These are phyloP conservation scores for Erynnis tages DNA, from an alignment of 2,888 invertebrate genomes.

Conservation along the genomic window DNA sequence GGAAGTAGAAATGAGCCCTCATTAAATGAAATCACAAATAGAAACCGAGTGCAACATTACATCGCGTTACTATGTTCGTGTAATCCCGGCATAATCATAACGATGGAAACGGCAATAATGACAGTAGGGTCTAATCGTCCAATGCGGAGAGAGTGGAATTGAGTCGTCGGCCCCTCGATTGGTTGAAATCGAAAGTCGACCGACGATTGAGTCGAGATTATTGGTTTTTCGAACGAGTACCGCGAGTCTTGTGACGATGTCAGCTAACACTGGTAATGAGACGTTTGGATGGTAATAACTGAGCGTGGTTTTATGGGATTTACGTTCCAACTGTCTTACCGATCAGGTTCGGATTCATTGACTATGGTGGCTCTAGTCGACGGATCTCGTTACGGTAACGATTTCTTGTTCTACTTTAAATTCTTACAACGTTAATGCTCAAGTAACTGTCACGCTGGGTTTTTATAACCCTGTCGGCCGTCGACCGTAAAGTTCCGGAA, in stretches of 20 bases:
- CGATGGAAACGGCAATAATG: slow-evolving; percentile 29
- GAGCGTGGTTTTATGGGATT: slow-evolving; percentile 10
- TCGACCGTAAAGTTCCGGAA: slow-evolving; percentile 18
- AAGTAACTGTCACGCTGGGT: slow-evolving; percentile 16
- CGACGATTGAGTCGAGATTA: slow-evolving; percentile 38
- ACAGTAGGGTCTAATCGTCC: slow-evolving; percentile 36
- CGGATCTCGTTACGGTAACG: slow-evolving; percentile 19
- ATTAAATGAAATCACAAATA: slow-evolving; percentile 15
- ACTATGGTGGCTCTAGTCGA: slow-evolving; percentile 7
- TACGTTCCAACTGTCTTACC: slow-evolving; percentile 18
- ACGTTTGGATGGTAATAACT: slow-evolving; percentile 39
- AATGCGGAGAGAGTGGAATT: slow-evolving; percentile 44
- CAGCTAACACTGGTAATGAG: slow-evolving; percentile 40
- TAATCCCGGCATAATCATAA: slow-evolving; percentile 30
- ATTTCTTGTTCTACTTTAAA: slow-evolving; percentile 23
- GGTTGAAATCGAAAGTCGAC: slow-evolving; percentile 57
- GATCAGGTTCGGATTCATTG: slow-evolving; percentile 15
- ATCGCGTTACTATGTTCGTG: slow-evolving; percentile 8
- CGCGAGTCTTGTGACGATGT: slow-evolving; percentile 22
- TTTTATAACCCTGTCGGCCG: slow-evolving; percentile 12
- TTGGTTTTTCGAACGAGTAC: slow-evolving; percentile 44
- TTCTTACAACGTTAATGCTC: slow-evolving; percentile 23
- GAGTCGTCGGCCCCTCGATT: slow-evolving; percentile 44
- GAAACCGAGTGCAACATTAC: slow-evolving; percentile 4
- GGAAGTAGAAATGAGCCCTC: background rate